Conservation (phyloP, 2,888 invertebrate genomes). For the Drosophila siamana region DNA sequence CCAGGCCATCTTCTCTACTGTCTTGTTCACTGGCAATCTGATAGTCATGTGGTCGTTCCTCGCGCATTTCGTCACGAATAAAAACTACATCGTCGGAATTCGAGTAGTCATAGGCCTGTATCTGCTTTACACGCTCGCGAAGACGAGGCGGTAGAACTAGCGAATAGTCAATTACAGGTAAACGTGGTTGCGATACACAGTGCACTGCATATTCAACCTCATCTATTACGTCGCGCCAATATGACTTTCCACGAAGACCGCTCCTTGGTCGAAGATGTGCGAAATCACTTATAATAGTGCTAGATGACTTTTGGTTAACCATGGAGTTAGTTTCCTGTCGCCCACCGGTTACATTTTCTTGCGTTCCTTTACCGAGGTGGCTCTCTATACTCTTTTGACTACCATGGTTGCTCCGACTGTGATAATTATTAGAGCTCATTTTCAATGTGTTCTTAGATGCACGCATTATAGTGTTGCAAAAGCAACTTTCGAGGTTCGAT, state of each 20-base stretch:
- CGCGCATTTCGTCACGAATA: constrained; percentile 69
- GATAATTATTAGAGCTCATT: constrained; percentile 8
- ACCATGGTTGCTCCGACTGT: not conserved
- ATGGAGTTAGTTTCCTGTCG: not conserved
- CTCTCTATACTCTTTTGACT: constrained; percentile 6
- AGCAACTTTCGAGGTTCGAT: not conserved
- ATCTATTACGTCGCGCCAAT: constrained; percentile 79
- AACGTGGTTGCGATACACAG: constrained; percentile 55
- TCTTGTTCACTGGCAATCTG: constrained; percentile 56
- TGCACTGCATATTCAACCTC: constrained; percentile 76
- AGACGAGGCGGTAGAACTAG: constrained; percentile 78
- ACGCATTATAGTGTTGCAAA: constrained; percentile 9
- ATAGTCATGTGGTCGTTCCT: constrained; percentile 49
- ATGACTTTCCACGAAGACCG: constrained; percentile 54
- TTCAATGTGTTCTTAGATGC: not conserved
- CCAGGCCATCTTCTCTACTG: constrained; percentile 39
- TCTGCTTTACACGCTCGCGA: constrained; percentile 77
- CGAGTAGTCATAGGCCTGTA: constrained; percentile 77
- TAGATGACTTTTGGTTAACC: constrained; percentile 25
- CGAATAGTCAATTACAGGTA: constrained; percentile 77
- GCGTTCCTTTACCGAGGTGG: not conserved
- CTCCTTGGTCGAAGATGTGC: constrained; percentile 46
- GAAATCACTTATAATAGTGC: constrained; percentile 47
- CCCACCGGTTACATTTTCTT: not conserved
- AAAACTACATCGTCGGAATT: constrained; percentile 76